Conservation (phyloP, 2,888 invertebrate species). For the Dinocampus coccinellae region DNA sequence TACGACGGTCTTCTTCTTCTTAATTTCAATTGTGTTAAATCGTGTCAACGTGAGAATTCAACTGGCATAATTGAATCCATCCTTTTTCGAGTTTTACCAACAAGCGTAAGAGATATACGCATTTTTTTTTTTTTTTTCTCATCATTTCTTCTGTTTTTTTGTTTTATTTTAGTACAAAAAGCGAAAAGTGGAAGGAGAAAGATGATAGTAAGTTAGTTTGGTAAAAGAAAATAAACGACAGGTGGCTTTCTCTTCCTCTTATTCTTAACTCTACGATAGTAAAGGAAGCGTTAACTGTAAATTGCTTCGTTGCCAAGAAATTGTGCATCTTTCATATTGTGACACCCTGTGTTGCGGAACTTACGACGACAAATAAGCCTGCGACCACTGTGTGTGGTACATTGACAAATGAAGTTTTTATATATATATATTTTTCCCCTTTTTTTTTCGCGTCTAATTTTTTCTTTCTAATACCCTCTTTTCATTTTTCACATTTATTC, state of each 20-base stretch:
- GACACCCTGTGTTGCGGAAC: slow-evolving; percentile 29
- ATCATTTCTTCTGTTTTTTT: too few species aligned
- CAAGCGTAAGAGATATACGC: neutral
- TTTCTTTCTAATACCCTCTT: neutral
- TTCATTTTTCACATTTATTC: neutral
- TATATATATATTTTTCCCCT: slow-evolving; percentile 16
- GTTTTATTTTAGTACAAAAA: too few species aligned
- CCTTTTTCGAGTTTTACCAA: slow-evolving; percentile 15
- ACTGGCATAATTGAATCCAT: slow-evolving; percentile 33
- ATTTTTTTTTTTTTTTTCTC: too few species aligned
- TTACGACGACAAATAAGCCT: slow-evolving; percentile 36
- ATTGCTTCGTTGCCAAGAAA: slow-evolving; percentile 37
- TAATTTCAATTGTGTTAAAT: slow-evolving; percentile 8
- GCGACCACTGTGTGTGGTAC: slow-evolving; percentile 10
- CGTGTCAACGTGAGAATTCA: slow-evolving; percentile 31
- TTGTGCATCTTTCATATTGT: slow-evolving; percentile 37
- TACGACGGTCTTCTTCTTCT: neutral
- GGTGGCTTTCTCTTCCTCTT: slow-evolving; percentile 18
- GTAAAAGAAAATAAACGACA: slow-evolving; percentile 23
- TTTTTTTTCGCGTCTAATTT: neutral
- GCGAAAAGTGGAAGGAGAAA: too few species aligned
- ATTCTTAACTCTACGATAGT: slow-evolving; percentile 15
- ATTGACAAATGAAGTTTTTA: slow-evolving; percentile 38
- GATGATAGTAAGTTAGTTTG: slow-evolving; percentile 33
- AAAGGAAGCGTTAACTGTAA: slow-evolving; percentile 38